Percentiles rank a stretch among this genome's conserved stretches.
phyloP scores from a whole-genome alignment of 2,113 vertebrate species.

The Hippoglossus stenolepis region DNA sequence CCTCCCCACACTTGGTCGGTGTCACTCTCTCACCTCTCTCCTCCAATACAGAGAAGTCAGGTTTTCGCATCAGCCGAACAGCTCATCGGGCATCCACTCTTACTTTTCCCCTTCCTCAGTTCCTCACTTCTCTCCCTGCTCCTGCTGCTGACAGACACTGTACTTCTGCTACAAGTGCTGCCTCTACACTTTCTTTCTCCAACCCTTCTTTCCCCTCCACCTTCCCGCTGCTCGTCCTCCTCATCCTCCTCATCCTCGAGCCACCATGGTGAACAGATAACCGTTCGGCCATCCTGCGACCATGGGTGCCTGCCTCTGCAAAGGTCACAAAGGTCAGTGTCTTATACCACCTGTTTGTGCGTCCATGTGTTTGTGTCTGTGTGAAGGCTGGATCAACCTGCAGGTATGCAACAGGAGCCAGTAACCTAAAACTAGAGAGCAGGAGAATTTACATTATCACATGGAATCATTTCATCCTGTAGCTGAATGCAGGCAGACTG shows the following conservation, averaged over 20 bases:
- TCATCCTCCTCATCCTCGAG: conserved; percentile 33
- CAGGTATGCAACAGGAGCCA: neutral
- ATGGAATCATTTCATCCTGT: neutral
- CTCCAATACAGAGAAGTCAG: conserved; percentile 49
- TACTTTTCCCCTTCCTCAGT: conserved; percentile 29
- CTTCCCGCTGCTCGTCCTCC: conserved; percentile 19
- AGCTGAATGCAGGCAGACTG: neutral
- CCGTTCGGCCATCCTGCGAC: conserved; percentile 62
- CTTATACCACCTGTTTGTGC: conserved; percentile 45
- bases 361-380: conserved; percentile 26
- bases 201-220: neutral
- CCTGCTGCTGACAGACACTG: conserved; percentile 25
- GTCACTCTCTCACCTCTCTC: conserved; percentile 49
- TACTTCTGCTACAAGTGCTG: conserved; percentile 17
- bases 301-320: conserved; percentile 86
- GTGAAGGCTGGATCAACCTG: conserved; percentile 1
- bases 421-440: too few relatives aligned
- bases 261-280: conserved; percentile 86
- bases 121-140: conserved; percentile 44
- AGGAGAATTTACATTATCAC: neutral
- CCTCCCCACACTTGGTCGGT: conserved; percentile 40
- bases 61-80: conserved; percentile 39
- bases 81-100: conserved; percentile 38
- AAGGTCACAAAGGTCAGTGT: conserved; percentile 87
- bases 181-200: conserved; percentile 5